phyloP scores from a whole-genome alignment of 2,797 vertebrate genomes.

The Argyrosomus regius region DNA sequence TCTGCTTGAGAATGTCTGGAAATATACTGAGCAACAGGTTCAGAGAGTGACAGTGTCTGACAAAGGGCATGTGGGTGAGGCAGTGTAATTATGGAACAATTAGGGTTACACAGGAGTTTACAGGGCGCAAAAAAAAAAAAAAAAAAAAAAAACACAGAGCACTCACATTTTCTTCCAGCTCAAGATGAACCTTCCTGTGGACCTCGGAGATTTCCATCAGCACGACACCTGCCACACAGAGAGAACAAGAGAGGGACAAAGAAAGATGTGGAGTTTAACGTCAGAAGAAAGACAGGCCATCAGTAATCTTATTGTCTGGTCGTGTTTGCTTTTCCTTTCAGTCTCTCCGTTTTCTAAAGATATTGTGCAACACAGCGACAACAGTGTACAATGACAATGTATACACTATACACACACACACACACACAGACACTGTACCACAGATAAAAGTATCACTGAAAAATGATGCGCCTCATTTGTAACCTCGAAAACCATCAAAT shows the following conservation, averaged over 20 bases:
- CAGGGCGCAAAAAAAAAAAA: not conserved
- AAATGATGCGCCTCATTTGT: not conserved
- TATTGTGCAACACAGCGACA: not conserved
- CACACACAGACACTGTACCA: no score
- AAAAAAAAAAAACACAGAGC: not conserved
- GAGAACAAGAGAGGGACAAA: conserved; percentile 43
- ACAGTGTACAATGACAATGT: not conserved
- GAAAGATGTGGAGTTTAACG: conserved; percentile 14
- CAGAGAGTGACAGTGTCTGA: conserved; percentile 7
- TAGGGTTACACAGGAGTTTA: conserved; percentile 12
- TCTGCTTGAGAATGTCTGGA: not conserved
- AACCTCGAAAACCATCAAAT: conserved; percentile 6
- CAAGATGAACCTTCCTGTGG: conserved; percentile 93
- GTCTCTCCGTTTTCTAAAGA: not conserved
- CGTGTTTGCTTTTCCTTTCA: conserved; percentile 2
- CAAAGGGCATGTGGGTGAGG: conserved; percentile 26
- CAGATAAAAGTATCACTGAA: not conserved
- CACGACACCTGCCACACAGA: conserved; percentile 89
- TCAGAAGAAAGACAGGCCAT: conserved; percentile 10
- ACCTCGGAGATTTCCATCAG: conserved; percentile 94
- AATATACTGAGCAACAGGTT: conserved; percentile 47
- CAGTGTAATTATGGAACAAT: conserved; percentile 16
- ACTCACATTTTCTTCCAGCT: conserved; percentile 95
- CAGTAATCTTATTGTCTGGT: not conserved
- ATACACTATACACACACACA: not conserved